Evolutionary conservation across 2,797 vertebrate species (phyloP).

Genomic region (Pipistrellus pipistrellus): DNA sequence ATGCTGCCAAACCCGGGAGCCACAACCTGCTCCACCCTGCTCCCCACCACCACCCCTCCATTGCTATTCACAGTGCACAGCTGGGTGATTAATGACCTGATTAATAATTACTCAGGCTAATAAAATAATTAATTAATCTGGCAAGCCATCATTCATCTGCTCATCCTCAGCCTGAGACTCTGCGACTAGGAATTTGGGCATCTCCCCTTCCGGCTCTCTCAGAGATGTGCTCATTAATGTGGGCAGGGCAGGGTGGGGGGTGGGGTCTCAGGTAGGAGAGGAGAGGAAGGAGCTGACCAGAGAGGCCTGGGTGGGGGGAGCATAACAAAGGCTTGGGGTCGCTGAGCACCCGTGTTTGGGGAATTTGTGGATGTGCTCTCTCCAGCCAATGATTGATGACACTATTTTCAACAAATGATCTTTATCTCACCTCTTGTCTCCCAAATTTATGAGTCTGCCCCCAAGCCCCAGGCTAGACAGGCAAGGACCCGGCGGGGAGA

Average conservation of each 20-base stretch:
- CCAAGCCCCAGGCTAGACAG: conserved; percentile 68
- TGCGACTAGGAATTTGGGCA: conserved; percentile 74
- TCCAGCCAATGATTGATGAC: conserved; percentile 72
- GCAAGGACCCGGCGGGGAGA: background rate
- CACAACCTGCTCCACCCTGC: background rate
- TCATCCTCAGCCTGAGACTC: conserved; percentile 75
- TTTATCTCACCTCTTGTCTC: conserved; percentile 82
- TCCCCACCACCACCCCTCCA: background rate
- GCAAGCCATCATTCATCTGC: conserved; percentile 83
- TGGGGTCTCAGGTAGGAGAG: background rate
- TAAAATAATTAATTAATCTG: conserved; percentile 87
- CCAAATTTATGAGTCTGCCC: conserved; percentile 79
- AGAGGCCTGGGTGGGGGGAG: background rate
- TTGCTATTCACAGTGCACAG: conserved; percentile 81
- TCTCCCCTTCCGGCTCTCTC: conserved; percentile 76
- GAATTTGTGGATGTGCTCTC: conserved; percentile 63
- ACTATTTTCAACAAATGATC: conserved; percentile 82
- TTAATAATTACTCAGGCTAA: conserved; percentile 86
- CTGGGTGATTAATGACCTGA: conserved; percentile 83
- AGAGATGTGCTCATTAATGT: conserved; percentile 72
- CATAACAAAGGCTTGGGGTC: background rate
- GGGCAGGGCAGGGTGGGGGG: background rate
- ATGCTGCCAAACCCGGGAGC: conserved; percentile 4
- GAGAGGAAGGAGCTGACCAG: background rate
- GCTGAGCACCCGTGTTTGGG: conserved; percentile 56